Conservation (phyloP, 2,797 vertebrate species). For the Mus spretus region DNA sequence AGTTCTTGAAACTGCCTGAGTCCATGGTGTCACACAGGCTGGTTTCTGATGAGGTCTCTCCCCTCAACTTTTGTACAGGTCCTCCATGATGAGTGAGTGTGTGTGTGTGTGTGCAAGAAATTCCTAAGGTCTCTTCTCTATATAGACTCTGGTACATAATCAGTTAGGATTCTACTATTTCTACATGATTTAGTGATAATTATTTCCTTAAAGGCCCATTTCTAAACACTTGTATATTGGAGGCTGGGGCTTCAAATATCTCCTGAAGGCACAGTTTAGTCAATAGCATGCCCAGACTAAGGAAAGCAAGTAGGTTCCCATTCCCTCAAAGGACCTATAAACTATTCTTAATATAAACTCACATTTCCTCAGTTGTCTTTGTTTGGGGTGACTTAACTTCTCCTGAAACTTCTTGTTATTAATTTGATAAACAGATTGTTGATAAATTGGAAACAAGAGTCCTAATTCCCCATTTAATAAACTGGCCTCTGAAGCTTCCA, state of each 20-base stretch:
- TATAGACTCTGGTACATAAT: neutral
- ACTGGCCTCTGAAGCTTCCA: neutral
- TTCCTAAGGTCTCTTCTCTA: neutral
- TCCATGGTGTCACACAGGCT: neutral
- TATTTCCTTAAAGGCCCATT: neutral
- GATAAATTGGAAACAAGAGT: neutral
- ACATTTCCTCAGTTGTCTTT: neutral
- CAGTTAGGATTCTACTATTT: neutral
- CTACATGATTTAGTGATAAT: neutral
- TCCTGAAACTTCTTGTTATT: neutral
- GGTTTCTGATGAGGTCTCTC: neutral
- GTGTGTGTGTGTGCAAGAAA: neutral
- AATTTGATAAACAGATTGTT: slow-evolving; percentile 18
- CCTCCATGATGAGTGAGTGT: neutral
- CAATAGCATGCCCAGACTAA: neutral
- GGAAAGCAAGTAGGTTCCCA: neutral
- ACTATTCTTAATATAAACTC: neutral
- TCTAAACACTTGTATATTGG: neutral
- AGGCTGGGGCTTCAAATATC: neutral
- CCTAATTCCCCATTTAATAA: neutral
- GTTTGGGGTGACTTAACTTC: neutral
- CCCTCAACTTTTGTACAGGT: neutral
- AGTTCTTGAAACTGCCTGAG: neutral
- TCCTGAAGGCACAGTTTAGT: neutral
- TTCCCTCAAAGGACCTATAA: neutral